Base-by-base conservation (phyloP, 2,888 invertebrate genomes). In the Smittia aterrima region DNA sequence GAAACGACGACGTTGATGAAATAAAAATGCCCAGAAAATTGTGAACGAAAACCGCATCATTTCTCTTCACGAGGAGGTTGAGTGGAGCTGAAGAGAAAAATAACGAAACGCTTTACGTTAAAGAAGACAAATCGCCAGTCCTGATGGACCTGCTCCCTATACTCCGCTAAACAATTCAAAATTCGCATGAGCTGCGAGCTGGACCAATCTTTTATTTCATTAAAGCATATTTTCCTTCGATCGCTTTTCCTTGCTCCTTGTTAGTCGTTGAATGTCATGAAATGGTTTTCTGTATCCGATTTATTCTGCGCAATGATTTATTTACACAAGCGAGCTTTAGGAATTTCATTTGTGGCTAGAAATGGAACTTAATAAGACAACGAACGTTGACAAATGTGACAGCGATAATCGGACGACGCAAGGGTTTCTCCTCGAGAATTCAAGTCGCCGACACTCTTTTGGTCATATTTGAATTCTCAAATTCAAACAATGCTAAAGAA, bases 1-100 rank as follows among this genome's bases (percentile, higher is more conserved):
- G 32, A 32, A 32, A 32, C 32, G 32, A 32, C 32, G 32, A 32
- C 32, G 32, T 6, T 32, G 32, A 32, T 3, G 32, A 32, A 32
- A 32, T 32, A 47, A 47, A 47, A 47, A 58, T 58, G 58, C 58
- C 32, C 58, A 18, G 58, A 58, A 47, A 47, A 47, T 6, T 47
- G 47, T 47, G 38, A 7, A 47, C 2, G 47, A 47, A 47, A 47
- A 47, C 32, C 32, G 9, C 32, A 32, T 32, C 32, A 32, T 32
- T 32, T 32, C 32, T 32, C 32, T 32, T 32, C 32, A 6, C 4
- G 32, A 32, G 32, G 32, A 32, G 32, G 32, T 32, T 9, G 32
- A 32, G 32, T 32, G 32, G 32, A 9, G 32, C 9, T 32, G 32
- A 9, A 3, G 32, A 32, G 32, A 9, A 32, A 32, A 32, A 32